Conservation (phyloP, 2,113 vertebrate genomes). For the Mus musculus region DNA sequence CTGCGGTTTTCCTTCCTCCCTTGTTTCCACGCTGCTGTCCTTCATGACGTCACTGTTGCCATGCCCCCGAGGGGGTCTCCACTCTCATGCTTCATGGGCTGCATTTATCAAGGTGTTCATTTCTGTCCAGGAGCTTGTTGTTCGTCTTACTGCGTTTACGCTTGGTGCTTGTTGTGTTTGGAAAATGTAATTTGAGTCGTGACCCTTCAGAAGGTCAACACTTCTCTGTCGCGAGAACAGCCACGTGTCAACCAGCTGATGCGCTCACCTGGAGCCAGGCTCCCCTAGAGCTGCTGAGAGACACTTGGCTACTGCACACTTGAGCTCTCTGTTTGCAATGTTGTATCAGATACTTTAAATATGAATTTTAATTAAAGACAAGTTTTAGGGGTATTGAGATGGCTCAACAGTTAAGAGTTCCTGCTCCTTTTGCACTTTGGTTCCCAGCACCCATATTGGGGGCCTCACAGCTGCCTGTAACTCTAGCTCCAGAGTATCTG, state of each 20-base stretch:
- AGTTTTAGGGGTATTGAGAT: too few relatives aligned
- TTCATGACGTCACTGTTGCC: not conserved
- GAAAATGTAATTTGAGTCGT: conserved; percentile 22
- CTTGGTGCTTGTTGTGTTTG: not conserved
- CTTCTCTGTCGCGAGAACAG: conserved; percentile 1
- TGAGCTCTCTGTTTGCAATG: conserved; percentile 42
- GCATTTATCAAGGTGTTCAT: not conserved
- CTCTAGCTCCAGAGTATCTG: not conserved
- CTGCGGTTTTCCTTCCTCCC: not conserved
- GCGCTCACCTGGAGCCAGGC: not conserved
- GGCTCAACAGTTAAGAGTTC: not conserved
- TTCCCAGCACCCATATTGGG: not conserved
- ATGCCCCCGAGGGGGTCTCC: not conserved
- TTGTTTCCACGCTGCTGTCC: not conserved
- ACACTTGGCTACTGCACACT: not conserved
- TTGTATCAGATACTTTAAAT: conserved; percentile 13
- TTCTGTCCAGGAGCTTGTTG: not conserved
- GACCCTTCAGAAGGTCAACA: not conserved
- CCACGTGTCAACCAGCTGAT: not conserved
- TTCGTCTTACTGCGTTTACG: not conserved
- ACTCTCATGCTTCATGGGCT: not conserved
- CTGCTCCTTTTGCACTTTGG: not conserved
- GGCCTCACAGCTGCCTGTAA: not conserved
- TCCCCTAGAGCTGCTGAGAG: not conserved
- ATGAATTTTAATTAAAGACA: conserved; percentile 27